Base-by-base conservation (phyloP, 1,140 invertebrate genomes). In the Oncopodura yosiiana region DNA sequence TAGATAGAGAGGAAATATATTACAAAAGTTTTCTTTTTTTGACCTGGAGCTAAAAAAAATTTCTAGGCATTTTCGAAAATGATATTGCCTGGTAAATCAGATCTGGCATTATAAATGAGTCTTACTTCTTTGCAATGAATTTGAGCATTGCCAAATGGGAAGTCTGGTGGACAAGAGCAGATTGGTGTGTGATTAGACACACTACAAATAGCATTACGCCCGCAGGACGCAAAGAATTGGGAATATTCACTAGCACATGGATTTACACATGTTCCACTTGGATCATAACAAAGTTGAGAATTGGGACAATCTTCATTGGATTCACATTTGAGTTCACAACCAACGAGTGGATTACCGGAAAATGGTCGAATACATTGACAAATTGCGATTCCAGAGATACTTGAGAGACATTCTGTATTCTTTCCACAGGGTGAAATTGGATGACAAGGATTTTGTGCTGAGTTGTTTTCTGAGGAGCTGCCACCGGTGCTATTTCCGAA, bases 161-260 rank as follows among this genome's bases (percentile, higher is more conserved):
- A 85, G 32, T 80, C 82, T 39, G 73, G 70, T 11, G 87, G 87
- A 67, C 88, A 93, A 57, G 76, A 80, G 65, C 89, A 93, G 18
- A 83, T 70, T 1, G 87, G 76, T 64, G 77, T 72, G 61, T 88
- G 85, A 49, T 81, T 72, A 58, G 82, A 76, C 0, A 82, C 81
- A 42, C 83, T 80, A 66, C 88, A 92, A 52, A 88, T 77, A 2
- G 88, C 81, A 16, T 81, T 82, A 30, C 71, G 69, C 16, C 83
- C 85, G 66, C 89, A 92, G 21, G 79, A 77, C 48, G 79, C 80
- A 34, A 50, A 56, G 27, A 50, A 49, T 2, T 30, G 14, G 37
- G 50, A 48, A 21, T 49, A 29, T 0, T 39, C 30, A 1, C 81
- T 75, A 57, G 81, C 74, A 63, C 88, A 93, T 2, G 87, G 87